Conservation (phyloP, 1,140 invertebrate species). For the Diabrotica virgifera region DNA sequence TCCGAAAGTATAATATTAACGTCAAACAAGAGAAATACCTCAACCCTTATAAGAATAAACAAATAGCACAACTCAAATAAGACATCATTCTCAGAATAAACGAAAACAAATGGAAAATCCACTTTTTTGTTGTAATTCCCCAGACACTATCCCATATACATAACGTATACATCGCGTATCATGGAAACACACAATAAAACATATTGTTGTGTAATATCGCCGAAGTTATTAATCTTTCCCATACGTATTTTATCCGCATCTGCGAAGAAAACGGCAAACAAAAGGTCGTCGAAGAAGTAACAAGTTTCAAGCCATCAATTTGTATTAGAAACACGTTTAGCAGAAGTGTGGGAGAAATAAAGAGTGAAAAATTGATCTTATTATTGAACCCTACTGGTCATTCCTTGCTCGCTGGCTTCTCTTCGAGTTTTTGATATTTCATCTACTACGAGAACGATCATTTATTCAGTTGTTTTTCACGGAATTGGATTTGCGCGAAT, state of each 20-base stretch:
- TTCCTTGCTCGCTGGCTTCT: background rate
- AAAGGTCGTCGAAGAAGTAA: slow-evolving; percentile 16
- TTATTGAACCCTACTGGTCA: slow-evolving; percentile 14
- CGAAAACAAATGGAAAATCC: too few relatives aligned
- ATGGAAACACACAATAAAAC: slow-evolving; percentile 14
- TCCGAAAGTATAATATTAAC: too few relatives aligned
- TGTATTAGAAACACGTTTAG: slow-evolving; percentile 15
- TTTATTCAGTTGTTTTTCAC: background rate
- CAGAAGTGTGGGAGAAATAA: slow-evolving; percentile 7
- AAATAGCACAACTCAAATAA: too few relatives aligned
- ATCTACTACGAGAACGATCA: slow-evolving; percentile 1
- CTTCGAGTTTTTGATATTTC: background rate
- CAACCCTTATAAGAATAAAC: too few relatives aligned
- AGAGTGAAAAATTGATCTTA: slow-evolving; percentile 17
- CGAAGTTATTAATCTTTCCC: slow-evolving; percentile 17
- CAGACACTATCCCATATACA: too few relatives aligned
- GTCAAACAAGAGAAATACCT: too few relatives aligned
- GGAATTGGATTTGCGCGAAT: background rate
- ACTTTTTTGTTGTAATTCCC: too few relatives aligned
- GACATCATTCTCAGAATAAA: too few relatives aligned
- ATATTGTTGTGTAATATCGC: slow-evolving; percentile 18
- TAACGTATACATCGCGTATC: too few relatives aligned
- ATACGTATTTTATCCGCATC: slow-evolving; percentile 13
- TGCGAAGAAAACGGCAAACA: slow-evolving; percentile 12
- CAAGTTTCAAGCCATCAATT: slow-evolving; percentile 18